A percentile compares a stretch with the other conserved stretches of the same genome.
Conservation (phyloP, 1,140 invertebrate species). For the Ganaspis sp. region DNA sequence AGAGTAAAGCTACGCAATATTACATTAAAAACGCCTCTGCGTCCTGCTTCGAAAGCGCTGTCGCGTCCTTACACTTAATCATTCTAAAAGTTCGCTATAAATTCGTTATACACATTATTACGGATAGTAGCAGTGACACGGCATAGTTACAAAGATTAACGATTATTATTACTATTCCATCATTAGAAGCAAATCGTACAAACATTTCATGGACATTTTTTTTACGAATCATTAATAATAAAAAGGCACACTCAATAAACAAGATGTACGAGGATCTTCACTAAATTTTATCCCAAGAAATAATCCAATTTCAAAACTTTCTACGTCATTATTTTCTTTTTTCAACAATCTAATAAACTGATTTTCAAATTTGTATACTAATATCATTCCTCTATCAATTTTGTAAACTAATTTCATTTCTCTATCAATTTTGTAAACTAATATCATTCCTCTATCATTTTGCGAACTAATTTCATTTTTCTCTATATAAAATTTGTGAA, state of each 20-base stretch:
- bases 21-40: conserved; percentile 48
- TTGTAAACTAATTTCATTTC: no score
- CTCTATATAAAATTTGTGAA: no score
- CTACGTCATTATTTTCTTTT: background rate
- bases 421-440: no score
- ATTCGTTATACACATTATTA: conserved; percentile 17
- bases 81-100: conserved; percentile 13
- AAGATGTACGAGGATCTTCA: background rate
- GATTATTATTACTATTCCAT: conserved; percentile 23
- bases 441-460: no score
- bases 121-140: conserved; percentile 28
- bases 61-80: background rate
- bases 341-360: no score
- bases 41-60: conserved; percentile 29
- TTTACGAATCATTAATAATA: background rate
- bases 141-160: conserved; percentile 29
- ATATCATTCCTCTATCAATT: no score
- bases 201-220: conserved; percentile 12
- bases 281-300: background rate
- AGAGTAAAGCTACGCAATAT: conserved; percentile 59
- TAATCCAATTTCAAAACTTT: background rate
- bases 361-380: no score
- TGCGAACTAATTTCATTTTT: no score
- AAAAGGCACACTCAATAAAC: conserved; percentile 27
- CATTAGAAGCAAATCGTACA: conserved; percentile 7